Evolutionary conservation across 2,888 invertebrate genomes (phyloP), one percentile per base, ranked within the genome.

Genomic region (Willowsia nigromaculata): DNA sequence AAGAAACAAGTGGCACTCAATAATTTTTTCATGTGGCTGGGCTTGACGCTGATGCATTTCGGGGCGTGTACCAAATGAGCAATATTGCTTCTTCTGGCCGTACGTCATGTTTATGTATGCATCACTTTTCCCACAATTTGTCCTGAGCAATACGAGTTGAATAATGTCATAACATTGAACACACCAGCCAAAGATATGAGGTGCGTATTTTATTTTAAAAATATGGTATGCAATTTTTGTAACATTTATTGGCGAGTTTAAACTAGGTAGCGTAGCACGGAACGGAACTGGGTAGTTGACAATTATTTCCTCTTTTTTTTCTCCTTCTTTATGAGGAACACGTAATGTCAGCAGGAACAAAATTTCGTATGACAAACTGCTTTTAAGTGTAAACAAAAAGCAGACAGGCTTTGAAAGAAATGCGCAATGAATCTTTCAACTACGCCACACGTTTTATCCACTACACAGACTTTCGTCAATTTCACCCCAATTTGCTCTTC

Each of bases 361-460:
- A 1, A 74, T 74, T 43, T 74, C 68, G n/a, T n/a, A 71, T 37
- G 40, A 74, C 43, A 15, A 47, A 43, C 4, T 15, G 47, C 6
- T 74, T 74, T 40, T 53, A 15, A 50, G 18, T 50, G 37, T 76
- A 50, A 50, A 50, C 30, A 76, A 53, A n/a, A 76, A 9, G n/a
- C 50, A 50, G 13, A 6, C 50, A 76, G 5, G 30, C 43, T 15
- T 30, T 30, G 43, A 5, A 53, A n/a, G 50, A 76, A 76, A 30
- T n/a, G 18, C 9, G 33, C 30, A 76, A 71, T 76, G 50, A 76
- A 76, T 76, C 50, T 50, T 50, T 76, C 76, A 76, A 2, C 50
- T 11, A n/a, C 33, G 5, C n/a, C 68, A 40, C 40, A 30, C 30
- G n/a, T n/a, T n/a, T n/a, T n/a, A n/a, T 76, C 11, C 15, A 47